Percentiles rank a stretch among this genome's conserved stretches.
Evolutionary conservation across 64 coral and sea anemone genomes (phyloP).

Genomic region (Dendrophyllia cribrosa): DNA sequence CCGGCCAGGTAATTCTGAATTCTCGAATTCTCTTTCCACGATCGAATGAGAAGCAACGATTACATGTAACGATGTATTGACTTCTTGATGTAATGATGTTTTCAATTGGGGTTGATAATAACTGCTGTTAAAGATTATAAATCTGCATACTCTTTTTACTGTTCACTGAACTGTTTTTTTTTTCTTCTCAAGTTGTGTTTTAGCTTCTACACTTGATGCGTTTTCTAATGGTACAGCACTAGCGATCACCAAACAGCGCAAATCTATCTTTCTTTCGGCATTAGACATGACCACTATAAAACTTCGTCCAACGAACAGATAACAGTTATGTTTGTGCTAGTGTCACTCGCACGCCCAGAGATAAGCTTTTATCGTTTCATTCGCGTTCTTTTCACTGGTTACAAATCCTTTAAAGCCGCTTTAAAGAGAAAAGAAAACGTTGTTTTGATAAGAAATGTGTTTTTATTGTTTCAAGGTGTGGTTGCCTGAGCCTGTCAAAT

Average conservation of each 20-base stretch:
- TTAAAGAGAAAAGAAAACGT: background rate
- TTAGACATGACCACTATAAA: background rate
- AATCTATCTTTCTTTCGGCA: background rate
- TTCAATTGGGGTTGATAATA: background rate
- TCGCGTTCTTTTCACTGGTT: background rate
- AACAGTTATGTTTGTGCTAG: constrained; percentile 19
- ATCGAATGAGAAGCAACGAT: background rate
- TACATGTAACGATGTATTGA: background rate
- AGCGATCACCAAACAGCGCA: background rate
- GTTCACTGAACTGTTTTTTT: no score
- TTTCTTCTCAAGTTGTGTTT: no score
- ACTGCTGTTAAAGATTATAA: background rate
- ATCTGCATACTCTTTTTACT: background rate
- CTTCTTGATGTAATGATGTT: background rate
- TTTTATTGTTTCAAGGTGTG: constrained; percentile 15
- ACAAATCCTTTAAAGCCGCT: background rate
- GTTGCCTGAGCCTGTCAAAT: background rate
- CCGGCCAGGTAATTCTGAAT: constrained; percentile 4
- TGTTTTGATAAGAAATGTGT: background rate
- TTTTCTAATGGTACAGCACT: no score
- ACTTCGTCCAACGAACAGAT: constrained; percentile 13
- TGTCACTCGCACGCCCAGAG: background rate
- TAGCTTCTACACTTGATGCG: no score
- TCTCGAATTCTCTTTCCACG: background rate
- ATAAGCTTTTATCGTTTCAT: background rate